Percentiles rank a stretch among this genome's conserved stretches.
Evolutionary conservation across 2,888 invertebrate genomes (phyloP).

Genomic region (Calameuta filiformis): DNA sequence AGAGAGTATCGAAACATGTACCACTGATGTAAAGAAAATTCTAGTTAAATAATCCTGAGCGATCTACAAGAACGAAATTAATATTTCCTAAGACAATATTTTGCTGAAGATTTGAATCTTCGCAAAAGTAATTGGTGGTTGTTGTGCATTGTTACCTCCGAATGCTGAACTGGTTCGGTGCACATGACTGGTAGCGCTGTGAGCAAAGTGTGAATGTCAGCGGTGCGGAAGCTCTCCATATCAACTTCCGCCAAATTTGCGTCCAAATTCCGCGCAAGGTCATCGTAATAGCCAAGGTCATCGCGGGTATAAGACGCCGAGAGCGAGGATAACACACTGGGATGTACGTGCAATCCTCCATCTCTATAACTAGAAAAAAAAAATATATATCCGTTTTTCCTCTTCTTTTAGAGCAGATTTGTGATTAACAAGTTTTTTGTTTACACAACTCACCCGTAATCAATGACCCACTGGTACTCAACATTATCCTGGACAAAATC

Average conservation of each 20-base stretch:
- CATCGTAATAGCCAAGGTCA: constrained; percentile 79
- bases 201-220: constrained; percentile 89
- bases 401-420: constrained; percentile 3
- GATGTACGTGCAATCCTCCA: constrained; percentile 79
- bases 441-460: constrained; percentile 76
- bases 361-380: constrained; percentile 77
- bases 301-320: constrained; percentile 83
- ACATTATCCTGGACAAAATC: constrained; percentile 88
- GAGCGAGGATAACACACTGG: constrained; percentile 83
- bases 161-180: constrained; percentile 62
- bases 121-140: neutral
- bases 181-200: constrained; percentile 80
- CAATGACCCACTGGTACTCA: constrained; percentile 92
- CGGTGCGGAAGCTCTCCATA: constrained; percentile 93
- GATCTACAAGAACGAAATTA: neutral
- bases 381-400: constrained; percentile 9
- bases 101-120: neutral
- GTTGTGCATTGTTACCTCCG: constrained; percentile 48
- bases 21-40: neutral
- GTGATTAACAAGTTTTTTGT: neutral
- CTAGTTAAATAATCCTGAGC: neutral
- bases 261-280: constrained; percentile 88
- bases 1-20: neutral
- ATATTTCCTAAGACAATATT: neutral
- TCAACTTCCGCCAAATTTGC: constrained; percentile 94